Evolutionary conservation across 1,140 invertebrate species (phyloP), one percentile per base, ranked within the genome.

Genomic region (Drosophila saltans): DNA sequence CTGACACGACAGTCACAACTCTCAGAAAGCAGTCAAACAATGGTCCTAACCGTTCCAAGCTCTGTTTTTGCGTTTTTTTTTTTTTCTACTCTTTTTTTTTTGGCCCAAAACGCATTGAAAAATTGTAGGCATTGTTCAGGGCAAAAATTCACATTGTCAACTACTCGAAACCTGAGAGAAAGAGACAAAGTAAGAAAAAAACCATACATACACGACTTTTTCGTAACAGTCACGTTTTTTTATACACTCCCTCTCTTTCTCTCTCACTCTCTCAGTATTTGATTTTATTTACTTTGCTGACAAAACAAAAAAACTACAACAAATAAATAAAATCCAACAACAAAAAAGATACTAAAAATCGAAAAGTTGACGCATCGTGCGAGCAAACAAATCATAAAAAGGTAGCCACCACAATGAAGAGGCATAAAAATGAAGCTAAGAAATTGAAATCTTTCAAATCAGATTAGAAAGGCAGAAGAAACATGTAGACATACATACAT

Each of bases 221-320:
- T 80, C 77, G 75, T 72, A 83, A 80, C 77, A 88, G 83, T 88
- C 83, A 88, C 84, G 84, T 89, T 88, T 88, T 83, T 88, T 63
- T 72, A 16, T 43, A 60, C 33, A 64, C 9, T 63, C 62, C 11
- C 55, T 69, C 43, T 68, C n/a, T 43, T 8, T 43, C 41, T 82
- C 83, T 88, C 80, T 86, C 41, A 69, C 24, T 36, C 43, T 48
- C 16, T 56, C 52, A 30, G 8, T 66, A 68, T 72, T 75, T 72
- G 74, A 80, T 76, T 84, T 77, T 84, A 75, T 85, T 85, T 85
- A 68, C 78, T 85, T 75, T 80, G 81, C 78, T 84, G 81, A 84
- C 81, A 83, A 66, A 79, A 75, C 77, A 70, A 82, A 77, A 82
- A 81, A 82, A 16, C 16, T 16, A 16, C 16, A 66, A 45, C 48